Evolutionary conservation across 2,888 invertebrate species (phyloP), one percentile per base, ranked within the genome.

Genomic region (Microplitis manilae): DNA sequence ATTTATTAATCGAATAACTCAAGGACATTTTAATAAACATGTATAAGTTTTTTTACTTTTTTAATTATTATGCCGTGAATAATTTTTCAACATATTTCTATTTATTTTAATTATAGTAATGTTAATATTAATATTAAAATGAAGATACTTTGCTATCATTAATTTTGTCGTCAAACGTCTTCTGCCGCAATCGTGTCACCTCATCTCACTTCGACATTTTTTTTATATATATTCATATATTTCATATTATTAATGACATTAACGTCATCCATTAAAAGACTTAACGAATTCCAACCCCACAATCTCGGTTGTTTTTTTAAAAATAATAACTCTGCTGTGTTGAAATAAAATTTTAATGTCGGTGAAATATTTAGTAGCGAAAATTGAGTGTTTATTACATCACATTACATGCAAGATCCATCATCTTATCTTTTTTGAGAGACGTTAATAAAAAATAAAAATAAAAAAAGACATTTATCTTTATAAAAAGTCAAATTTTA

Each of bases 81-180:
- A 67, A 20, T 13, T 67, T 67, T 13, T 67, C 6, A 9, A 59
- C 5, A 59, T 59, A 59, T 59, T 13, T 30, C 8, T 67, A 38
- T 68, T 30, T 30, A 4, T 30, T 30, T 30, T 30, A 30, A 30
- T 30, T 30, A 30, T 30, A 30, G 30, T 30, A 30, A 30, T 30
- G 2, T 30, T 30, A 30, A 30, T 30, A 30, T 30, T 30, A 30
- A 30, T 30, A 30, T 30, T 30, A 30, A 30, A 30, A 30, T 30
- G n/a, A 30, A 17, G 40, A 68, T 68, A 68, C 65, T 38, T 40
- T 65, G 41, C 60, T 60, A 72, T 73, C 73, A 73, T 73, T 73
- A 73, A 73, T 73, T 65, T 73, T 73, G 64, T 73, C 61, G 41
- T 64, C 15, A 20, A 62, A 73, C 4, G 39, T 61, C 71, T 30